Percentiles rank a stretch among this genome's conserved stretches.
Conservation (phyloP, 2,797 vertebrate species). For the Cynodonichthys magdalenae region DNA sequence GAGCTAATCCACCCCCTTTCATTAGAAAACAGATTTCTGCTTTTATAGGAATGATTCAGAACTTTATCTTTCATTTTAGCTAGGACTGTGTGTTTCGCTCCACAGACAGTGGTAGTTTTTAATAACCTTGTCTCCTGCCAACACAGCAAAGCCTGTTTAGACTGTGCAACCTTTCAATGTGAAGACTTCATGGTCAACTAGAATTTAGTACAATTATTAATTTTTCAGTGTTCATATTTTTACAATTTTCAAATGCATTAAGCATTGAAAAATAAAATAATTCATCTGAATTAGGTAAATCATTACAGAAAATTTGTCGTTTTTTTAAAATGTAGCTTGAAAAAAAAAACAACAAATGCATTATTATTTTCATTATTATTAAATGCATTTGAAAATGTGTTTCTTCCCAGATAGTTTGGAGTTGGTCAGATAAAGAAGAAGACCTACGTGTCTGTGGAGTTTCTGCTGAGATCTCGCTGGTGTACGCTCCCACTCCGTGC, state of each 20-base stretch:
- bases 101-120: conserved; percentile 44
- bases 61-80: conserved; percentile 45
- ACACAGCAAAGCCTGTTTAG: conserved; percentile 57
- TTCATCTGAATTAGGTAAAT: conserved; percentile 38
- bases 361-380: background rate
- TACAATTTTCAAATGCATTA: conserved; percentile 78
- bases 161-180: conserved; percentile 65
- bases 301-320: conserved; percentile 40
- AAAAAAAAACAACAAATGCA: conserved; percentile 7
- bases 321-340: conserved; percentile 24
- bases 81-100: conserved; percentile 37
- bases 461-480: conserved; percentile 94
- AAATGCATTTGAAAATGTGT: conserved; percentile 75
- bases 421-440: conserved; percentile 80
- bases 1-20: conserved; percentile 39
- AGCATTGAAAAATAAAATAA: background rate
- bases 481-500: conserved; percentile 94
- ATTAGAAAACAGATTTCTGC: conserved; percentile 36
- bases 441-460: conserved; percentile 99
- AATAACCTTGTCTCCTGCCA: conserved; percentile 78
- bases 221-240: conserved; percentile 41
- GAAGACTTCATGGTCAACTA: conserved; percentile 59
- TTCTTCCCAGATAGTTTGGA: conserved; percentile 42
- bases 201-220: conserved; percentile 36
- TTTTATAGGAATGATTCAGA: conserved; percentile 63